Base-by-base conservation (phyloP, 2,888 invertebrate genomes). In the Creontiades dilutus region DNA sequence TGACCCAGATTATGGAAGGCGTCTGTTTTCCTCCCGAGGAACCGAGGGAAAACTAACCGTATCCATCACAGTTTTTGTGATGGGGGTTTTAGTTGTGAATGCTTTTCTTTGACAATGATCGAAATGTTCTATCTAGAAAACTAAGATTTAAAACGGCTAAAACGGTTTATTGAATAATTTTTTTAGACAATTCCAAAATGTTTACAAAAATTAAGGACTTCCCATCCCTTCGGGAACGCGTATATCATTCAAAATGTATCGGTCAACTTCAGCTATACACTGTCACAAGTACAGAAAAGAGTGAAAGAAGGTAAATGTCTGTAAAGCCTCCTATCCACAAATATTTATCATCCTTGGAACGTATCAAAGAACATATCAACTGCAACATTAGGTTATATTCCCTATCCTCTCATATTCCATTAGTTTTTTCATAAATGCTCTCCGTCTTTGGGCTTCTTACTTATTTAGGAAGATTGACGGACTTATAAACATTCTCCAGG, bases 311-410 rank as follows among this genome's bases (percentile, higher is more conserved):
- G 86, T 75, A 86, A 86, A 86, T 86, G n/a, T 75, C 68, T n/a
- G 75, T 19, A 19, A 47, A 47, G 86, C 48, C 68, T 75, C 46
- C 86, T 68, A 68, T 86, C 86, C 86, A 86, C 75, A 86, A 75
- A 86, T 86, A 86, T 86, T 86, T 86, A 86, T 86, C 86, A 86
- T 75, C 61, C 61, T 55, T 82, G 85, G 86, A 19, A 46, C 19
- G 76, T 75, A n/a, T 61, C 61, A 16, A 68, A 28, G 55, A 37
- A n/a, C 0, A 27, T 48, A 19, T 14, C 28, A n/a, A 11, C 85
- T 27, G 57, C 14, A 27, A 88, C 48, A 28, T 88, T 78, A 12
- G n/a, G 27, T 28, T 48, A 28, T 28, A 52, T 52, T 16, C 78
- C 9, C 48, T 78, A 9, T 0, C 68, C 23, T 23, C 68, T 68